These are phyloP conservation scores for Drosophila picticornis DNA, from an alignment of 2,888 invertebrate genomes.

Conservation along the genomic window DNA sequence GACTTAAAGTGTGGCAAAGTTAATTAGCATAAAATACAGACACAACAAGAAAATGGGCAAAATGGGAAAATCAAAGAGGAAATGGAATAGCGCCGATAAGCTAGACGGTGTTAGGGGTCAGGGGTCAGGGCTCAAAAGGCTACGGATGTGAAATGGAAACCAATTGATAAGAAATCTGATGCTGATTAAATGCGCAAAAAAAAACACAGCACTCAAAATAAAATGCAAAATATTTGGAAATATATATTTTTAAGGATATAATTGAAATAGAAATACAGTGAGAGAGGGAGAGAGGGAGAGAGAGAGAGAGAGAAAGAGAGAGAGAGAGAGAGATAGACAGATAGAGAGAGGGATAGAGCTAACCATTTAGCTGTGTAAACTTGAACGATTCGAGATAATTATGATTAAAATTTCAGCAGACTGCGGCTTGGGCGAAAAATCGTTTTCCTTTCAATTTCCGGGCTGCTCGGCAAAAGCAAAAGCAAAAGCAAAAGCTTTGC, in stretches of 20 bases:
- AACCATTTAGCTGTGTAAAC: neutral
- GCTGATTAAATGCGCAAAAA: slow-evolving; percentile 19
- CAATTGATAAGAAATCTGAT: slow-evolving; percentile 55
- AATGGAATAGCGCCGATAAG: slow-evolving; percentile 33
- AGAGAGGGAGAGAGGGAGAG: neutral
- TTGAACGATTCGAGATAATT: slow-evolving; percentile 44
- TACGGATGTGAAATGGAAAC: slow-evolving; percentile 39
- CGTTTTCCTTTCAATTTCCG: slow-evolving; percentile 74
- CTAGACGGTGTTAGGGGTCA: slow-evolving; percentile 9
- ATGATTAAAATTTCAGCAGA: slow-evolving; percentile 68
- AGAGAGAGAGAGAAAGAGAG: neutral
- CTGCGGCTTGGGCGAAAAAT: slow-evolving; percentile 30
- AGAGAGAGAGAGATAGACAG: neutral
- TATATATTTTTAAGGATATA: slow-evolving; percentile 7
- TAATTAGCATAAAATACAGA: slow-evolving; percentile 73
- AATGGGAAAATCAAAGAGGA: slow-evolving; percentile 23
- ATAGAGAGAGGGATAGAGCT: neutral
- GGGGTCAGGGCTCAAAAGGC: slow-evolving; percentile 37
- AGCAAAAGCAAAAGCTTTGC: slow-evolving; percentile 18
- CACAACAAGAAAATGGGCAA: slow-evolving; percentile 13
- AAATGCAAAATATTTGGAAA: slow-evolving; percentile 7
- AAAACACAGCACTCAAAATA: neutral
- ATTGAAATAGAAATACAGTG: slow-evolving; percentile 8
- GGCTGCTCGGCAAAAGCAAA: slow-evolving; percentile 1
- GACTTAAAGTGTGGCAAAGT: slow-evolving; percentile 46